A percentile compares a stretch with the other conserved stretches of the same genome.
Evolutionary conservation across 2,888 invertebrate species (phyloP).

Genomic region (Heteromyza rotundicornis): DNA sequence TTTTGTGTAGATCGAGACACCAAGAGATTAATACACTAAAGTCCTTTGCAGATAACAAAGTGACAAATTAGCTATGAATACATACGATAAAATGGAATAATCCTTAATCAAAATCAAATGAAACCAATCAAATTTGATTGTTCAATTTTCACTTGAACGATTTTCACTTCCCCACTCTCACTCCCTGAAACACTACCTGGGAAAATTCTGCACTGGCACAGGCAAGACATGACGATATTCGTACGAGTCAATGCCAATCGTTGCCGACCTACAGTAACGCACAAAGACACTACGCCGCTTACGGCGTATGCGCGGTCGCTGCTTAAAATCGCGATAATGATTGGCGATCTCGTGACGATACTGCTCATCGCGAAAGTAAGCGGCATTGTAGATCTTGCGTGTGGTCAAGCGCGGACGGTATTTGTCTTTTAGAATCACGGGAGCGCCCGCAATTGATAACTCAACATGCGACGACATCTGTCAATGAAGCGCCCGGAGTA

Average conservation of each 20-base stretch:
- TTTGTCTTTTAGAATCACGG: slow-evolving; percentile 35
- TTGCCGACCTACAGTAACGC: slow-evolving; percentile 19
- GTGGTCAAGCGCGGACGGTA: slow-evolving; percentile 38
- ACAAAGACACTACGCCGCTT: slow-evolving; percentile 24
- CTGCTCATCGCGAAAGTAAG: slow-evolving; percentile 35
- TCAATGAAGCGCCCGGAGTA: no score
- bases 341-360: slow-evolving; percentile 58
- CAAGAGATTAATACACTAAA: no score
- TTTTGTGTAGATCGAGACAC: no score
- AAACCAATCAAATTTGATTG: no score
- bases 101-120: no score
- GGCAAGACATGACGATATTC: slow-evolving; percentile 43
- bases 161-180: no score
- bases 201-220: slow-evolving; percentile 47
- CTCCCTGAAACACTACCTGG: no score
- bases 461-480: slow-evolving; percentile 16
- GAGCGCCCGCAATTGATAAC: slow-evolving; percentile 39
- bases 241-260: slow-evolving; percentile 19
- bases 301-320: slow-evolving; percentile 31
- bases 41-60: no score
- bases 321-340: slow-evolving; percentile 56
- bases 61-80: no score
- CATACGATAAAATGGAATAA: no score
- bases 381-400: slow-evolving; percentile 44
- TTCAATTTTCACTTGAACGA: no score